Base-by-base conservation (phyloP, 2,113 vertebrate species). In the Microcebus murinus region DNA sequence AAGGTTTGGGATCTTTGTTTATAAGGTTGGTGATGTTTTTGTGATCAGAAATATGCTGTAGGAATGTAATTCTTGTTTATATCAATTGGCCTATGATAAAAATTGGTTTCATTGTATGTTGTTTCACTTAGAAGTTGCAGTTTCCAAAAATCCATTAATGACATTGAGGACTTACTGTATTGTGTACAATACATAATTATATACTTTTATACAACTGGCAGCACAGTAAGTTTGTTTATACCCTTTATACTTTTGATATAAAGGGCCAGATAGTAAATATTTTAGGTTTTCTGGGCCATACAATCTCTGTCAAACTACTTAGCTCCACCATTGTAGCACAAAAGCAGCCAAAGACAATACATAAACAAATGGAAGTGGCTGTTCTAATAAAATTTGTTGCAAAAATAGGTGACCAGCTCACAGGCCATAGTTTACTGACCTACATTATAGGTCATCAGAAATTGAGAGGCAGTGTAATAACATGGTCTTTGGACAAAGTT, bases 301-400 rank as follows among this genome's bases (percentile, higher is more conserved):
- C 6, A 18, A 34, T 94, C 57, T 90, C 36, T 90, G 39, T 92
- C 20, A 42, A 90, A 2, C 39, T 83, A 34, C 29, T 81, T 20
- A 57, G 0, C 57, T 71, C 70, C 93, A 61, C 67, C 39, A 25
- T 57, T 83, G 57, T 31, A 84, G 50, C 12, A 52, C 36, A 70
- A 88, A 91, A 83, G 36, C 50, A 93, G 17, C 67, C 45, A 81
- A 17, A 94, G n/a, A 67, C 23, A 82, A 27, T 93, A 70, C 4
- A 55, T 81, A 81, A 88, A 42, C 9, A 52, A 48, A 63, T 68
- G 59, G 36, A 3, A 1, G 0, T 91, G 29, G 34, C 68, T 83
- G 29, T 59, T 83, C n/a, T 76, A 91, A 6, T 82, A 74, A 83
- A 93, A 61, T 73, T 65, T 96, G 65, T 80, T 85, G n/a, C 25